Evolutionary conservation across 2,888 invertebrate genomes (phyloP).

Genomic region (Bellardia bayeri): DNA sequence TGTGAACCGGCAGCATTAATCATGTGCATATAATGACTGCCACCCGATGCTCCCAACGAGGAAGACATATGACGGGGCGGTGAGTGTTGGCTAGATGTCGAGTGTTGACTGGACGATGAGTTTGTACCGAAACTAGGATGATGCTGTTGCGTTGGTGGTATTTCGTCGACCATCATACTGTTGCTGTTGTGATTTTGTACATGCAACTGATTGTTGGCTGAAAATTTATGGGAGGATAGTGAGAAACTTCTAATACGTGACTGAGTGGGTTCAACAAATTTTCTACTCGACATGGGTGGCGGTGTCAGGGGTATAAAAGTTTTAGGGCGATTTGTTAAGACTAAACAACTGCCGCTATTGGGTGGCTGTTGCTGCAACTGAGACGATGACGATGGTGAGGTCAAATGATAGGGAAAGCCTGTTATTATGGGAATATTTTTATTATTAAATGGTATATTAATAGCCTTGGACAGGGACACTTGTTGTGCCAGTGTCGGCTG

Average conservation of each 20-base stretch:
- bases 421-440: conserved; percentile 62
- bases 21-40: conserved; percentile 79
- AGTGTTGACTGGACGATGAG: conserved; percentile 65
- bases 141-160: conserved; percentile 61
- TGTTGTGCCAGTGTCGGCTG: conserved; percentile 56
- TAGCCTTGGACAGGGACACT: conserved; percentile 71
- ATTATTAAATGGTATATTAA: conserved; percentile 65
- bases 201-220: conserved; percentile 77
- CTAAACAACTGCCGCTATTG: conserved; percentile 34
- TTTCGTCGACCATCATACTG: conserved; percentile 74
- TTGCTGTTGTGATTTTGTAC: conserved; percentile 67
- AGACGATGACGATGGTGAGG: conserved; percentile 37
- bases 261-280: conserved; percentile 79
- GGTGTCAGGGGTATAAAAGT: conserved; percentile 81
- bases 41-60: conserved; percentile 62
- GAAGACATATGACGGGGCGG: conserved; percentile 73
- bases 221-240: conserved; percentile 84
- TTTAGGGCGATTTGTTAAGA: conserved; percentile 76
- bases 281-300: conserved; percentile 82
- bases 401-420: conserved; percentile 59
- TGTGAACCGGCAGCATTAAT: conserved; percentile 74
- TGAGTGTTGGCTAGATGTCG: conserved; percentile 65
- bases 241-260: conserved; percentile 83
- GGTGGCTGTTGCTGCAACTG: conserved; percentile 41
- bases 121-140: conserved; percentile 51